Evolutionary conservation across 2,797 vertebrate genomes (phyloP), one percentile per base, ranked within the genome.

Genomic region (Sebastes minor): DNA sequence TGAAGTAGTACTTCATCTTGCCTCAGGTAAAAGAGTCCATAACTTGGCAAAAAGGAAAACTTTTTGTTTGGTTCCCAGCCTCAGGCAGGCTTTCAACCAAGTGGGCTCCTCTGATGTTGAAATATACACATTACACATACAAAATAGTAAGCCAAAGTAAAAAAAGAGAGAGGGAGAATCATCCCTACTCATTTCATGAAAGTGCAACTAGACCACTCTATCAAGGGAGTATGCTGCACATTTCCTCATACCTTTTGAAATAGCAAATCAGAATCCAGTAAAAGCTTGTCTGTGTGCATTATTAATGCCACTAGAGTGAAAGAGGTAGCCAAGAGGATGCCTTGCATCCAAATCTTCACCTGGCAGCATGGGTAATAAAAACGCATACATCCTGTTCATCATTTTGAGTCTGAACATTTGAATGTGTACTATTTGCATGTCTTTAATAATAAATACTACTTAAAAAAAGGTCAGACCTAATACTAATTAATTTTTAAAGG

Each of bases 41-140:
- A 89, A 91, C 82, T 92, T 83, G 84, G 87, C 52, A 86, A 91
- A 90, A 87, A 78, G 82, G 83, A 90, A 91, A 92, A 88, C 79
- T 91, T 94, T 93, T 92, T 91, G 86, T 92, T 84, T 89, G 84
- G 88, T 93, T 94, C 73, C 80, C 81, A 81, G 90, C 93, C 92
- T 88, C 76, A 30, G 89, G 89, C 91, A 83, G 78, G 81, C 80
- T 92, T 88, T 87, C 85, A 90, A 83, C 78, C 83, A 71, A 92
- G 85, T 67, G 74, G 80, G 73, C 81, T 73, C 69, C 78, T 93
- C 89, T 90, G 90, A 93, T 90, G 92, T 87, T 71, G 82, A 81
- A 82, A 88, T 75, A 86, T 53, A 92, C 85, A 80, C 82, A 89
- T 87, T 89, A 77, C 85, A 89, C 84, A 92, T 91, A 90, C 82